Evolutionary conservation across 2,113 vertebrate species (phyloP).

Genomic region (Alosa alosa): DNA sequence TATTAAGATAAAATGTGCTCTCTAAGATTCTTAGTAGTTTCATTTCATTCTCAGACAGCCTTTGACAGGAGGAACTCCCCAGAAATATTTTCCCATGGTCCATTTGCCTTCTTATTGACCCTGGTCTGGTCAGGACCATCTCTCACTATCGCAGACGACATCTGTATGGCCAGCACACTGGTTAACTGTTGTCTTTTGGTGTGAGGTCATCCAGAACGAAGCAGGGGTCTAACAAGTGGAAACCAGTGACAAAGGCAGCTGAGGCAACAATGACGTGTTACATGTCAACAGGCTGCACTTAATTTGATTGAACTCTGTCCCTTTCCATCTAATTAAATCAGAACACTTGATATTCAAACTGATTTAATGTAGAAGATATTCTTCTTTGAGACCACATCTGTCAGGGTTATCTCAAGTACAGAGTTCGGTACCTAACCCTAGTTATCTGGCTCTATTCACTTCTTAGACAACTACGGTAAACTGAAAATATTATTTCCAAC

Average conservation of each 20-base stretch:
- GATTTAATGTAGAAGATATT: neutral
- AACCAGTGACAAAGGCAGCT: neutral
- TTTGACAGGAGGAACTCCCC: neutral
- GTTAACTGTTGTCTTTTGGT: slow-evolving; percentile 25
- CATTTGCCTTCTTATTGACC: neutral
- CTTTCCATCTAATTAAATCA: neutral
- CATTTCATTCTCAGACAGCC: neutral
- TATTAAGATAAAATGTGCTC: neutral
- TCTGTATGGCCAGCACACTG: neutral
- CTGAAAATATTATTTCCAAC: neutral
- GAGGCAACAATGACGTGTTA: neutral
- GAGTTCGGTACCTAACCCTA: too few species aligned
- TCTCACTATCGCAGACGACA: neutral
- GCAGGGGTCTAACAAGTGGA: neutral
- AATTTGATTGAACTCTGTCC: neutral
- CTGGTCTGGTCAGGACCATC: neutral
- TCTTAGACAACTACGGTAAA: neutral
- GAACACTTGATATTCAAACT: neutral
- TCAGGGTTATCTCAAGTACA: neutral
- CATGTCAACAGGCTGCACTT: neutral
- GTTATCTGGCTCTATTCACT: neutral
- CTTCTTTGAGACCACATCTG: neutral
- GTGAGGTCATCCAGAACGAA: slow-evolving; percentile 27
- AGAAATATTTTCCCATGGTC: neutral
- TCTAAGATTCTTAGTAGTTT: neutral